A percentile compares a stretch with the other conserved stretches of the same genome.
Evolutionary conservation across 2,888 invertebrate genomes (phyloP).

Genomic region (Platycnemis pennipes): DNA sequence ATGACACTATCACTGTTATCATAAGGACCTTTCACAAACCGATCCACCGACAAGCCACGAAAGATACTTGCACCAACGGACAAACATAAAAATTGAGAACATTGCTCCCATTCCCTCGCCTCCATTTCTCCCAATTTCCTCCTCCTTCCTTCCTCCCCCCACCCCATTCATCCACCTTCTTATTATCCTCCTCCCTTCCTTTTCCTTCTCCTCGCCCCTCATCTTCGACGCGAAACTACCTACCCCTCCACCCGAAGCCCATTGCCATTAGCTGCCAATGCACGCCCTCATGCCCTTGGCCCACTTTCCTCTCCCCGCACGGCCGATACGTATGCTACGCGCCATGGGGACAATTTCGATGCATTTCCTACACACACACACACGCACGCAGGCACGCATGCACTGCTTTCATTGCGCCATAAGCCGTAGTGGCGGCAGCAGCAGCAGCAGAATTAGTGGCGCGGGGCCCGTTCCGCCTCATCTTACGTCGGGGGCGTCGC

Average conservation of each 20-base stretch:
- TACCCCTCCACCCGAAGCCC: background rate
- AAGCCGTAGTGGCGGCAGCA: no score
- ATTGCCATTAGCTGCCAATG: constrained; percentile 33
- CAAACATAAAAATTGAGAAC: background rate
- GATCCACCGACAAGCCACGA: no score
- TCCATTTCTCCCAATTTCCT: background rate
- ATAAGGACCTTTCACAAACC: no score
- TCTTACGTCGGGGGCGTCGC: no score
- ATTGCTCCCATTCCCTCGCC: background rate
- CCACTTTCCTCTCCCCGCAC: background rate
- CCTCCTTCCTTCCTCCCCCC: background rate
- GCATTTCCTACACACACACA: constrained; percentile 31
- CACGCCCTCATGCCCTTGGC: constrained; percentile 33
- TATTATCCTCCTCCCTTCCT: background rate
- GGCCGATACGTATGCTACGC: constrained; percentile 29
- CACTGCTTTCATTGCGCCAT: background rate
- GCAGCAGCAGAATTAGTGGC: no score
- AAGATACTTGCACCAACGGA: background rate
- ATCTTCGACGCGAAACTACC: background rate
- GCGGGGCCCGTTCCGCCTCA: no score
- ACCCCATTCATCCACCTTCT: background rate
- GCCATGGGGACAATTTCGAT: constrained; percentile 12
- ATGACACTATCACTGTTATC: no score
- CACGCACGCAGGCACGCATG: no score
- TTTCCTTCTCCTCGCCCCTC: background rate